phyloP scores from a whole-genome alignment of 2,113 vertebrate genomes.

The Cacatua alba region DNA sequence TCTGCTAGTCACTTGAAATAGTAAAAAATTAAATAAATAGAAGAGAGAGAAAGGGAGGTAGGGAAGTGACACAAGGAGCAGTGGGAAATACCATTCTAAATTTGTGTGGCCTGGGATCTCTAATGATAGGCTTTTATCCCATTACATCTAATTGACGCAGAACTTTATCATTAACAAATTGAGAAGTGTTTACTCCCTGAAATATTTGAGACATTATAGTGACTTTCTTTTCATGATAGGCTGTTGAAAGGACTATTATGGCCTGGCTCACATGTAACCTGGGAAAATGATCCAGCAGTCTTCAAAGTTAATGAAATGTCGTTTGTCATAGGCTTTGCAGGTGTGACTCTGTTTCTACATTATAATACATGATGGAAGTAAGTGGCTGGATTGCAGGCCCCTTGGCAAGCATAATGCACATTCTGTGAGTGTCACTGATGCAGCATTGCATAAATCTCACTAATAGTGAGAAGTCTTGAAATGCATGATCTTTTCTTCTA shows the following conservation, averaged over 20 bases:
- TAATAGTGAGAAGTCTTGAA: slow-evolving; percentile 24
- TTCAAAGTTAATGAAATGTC: slow-evolving; percentile 84
- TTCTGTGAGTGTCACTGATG: slow-evolving; percentile 31
- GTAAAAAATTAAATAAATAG: slow-evolving; percentile 23
- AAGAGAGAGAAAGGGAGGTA: not conserved
- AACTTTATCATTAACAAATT: slow-evolving; percentile 83
- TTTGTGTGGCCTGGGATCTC: slow-evolving; percentile 65
- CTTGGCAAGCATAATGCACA: slow-evolving; percentile 51
- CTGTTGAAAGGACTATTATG: slow-evolving; percentile 81
- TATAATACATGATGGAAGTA: slow-evolving; percentile 47
- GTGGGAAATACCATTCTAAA: slow-evolving; percentile 69
- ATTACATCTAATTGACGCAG: slow-evolving; percentile 81
- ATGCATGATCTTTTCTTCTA: slow-evolving; percentile 48
- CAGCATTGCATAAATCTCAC: slow-evolving; percentile 32
- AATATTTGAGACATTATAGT: slow-evolving; percentile 77
- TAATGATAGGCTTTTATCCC: slow-evolving; percentile 78
- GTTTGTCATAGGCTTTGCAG: slow-evolving; percentile 84
- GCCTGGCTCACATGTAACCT: slow-evolving; percentile 75
- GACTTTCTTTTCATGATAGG: slow-evolving; percentile 71
- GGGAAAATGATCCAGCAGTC: slow-evolving; percentile 77
- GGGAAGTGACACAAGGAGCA: slow-evolving; percentile 12
- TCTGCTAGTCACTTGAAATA: slow-evolving; percentile 22
- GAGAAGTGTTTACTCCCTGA: slow-evolving; percentile 75
- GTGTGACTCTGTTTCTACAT: slow-evolving; percentile 80
- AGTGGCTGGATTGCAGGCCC: slow-evolving; percentile 32